These are phyloP conservation scores for Eudasyphora cyanicolor DNA, from an alignment of 2,888 invertebrate genomes.

Conservation along the genomic window DNA sequence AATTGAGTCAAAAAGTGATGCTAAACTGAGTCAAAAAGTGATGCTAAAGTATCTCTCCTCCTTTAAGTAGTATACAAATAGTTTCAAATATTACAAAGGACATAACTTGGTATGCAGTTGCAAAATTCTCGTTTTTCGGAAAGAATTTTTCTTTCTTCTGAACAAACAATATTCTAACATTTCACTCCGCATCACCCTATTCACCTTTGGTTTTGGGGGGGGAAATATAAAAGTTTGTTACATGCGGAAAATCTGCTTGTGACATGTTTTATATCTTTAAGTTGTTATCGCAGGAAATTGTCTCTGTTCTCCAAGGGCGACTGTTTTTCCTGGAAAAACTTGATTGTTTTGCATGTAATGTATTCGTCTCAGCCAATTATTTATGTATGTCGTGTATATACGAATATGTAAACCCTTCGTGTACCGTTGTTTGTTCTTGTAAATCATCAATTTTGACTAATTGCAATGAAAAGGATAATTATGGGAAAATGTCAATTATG, in stretches of 20 bases:
- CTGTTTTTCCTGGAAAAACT: background rate
- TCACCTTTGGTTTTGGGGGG: background rate
- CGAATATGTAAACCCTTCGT: too few relatives aligned
- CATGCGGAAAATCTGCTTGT: background rate
- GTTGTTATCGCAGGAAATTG: conserved; percentile 5
- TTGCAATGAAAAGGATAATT: background rate
- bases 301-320: background rate
- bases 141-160: too few relatives aligned
- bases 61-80: too few relatives aligned
- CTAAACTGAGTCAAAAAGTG: too few relatives aligned
- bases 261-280: conserved; percentile 10
- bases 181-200: background rate
- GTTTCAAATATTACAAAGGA: too few relatives aligned
- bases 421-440: background rate
- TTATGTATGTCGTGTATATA: background rate
- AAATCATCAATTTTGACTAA: conserved; percentile 2
- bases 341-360: background rate
- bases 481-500: background rate
- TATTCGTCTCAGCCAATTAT: background rate
- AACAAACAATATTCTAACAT: background rate
- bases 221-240: background rate
- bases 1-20: too few relatives aligned
- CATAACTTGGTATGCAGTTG: too few relatives aligned
- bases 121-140: too few relatives aligned
- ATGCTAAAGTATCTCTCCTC: too few relatives aligned